Base-by-base conservation (phyloP, 2,797 vertebrate genomes). In the Dicrostonyx torquatus region DNA sequence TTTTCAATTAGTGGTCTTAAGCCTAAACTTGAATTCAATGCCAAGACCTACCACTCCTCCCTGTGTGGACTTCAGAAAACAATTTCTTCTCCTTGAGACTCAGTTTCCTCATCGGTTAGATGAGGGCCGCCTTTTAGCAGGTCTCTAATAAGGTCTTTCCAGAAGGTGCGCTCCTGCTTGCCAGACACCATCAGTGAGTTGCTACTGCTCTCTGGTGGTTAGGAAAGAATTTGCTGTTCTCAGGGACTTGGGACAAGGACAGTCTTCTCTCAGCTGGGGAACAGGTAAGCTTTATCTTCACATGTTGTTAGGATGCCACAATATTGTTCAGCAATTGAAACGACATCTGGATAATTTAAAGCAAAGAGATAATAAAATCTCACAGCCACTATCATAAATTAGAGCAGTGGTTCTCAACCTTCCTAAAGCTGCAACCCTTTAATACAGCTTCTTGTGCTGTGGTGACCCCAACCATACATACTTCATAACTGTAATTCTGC, bases 181-280 rank as follows among this genome's bases (percentile, higher is more conserved):
- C 50, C 37, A 43, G 34, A 26, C 5, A 14, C 7, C 31, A 97
- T 98, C 60, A 58, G 62, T 85, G 96, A 90, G 97, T 96, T 97
- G 89, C 94, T 98, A 96, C 97, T 98, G 97, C 97, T 97, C 98
- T 98, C 98, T 97, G 80, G 97, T 98, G 98, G 96, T 48, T 17
- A 0, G 0, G 2, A 20, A 2, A 5, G 5, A 31, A 73, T 0
- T 91, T 64, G 0, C 72, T 48, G n/a, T 68, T 93, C 17, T 37
- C 75, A 14, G 17, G 6, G 3, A 53, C 18, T 82, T 6, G 17
- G 6, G 4, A 53, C 18, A 11, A 2, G 3, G 9, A 88, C 64
- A 50, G 58, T 26, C 18, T 6, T 55, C 22, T 92, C 83, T 70
- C 29, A 26, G 15, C 9, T 40, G n/a, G 12, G 20, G 75, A 87